A percentile compares a stretch with the other conserved stretches of the same genome.
Evolutionary conservation across 2,888 invertebrate genomes (phyloP).

Genomic region (Incurvaria masculella): DNA sequence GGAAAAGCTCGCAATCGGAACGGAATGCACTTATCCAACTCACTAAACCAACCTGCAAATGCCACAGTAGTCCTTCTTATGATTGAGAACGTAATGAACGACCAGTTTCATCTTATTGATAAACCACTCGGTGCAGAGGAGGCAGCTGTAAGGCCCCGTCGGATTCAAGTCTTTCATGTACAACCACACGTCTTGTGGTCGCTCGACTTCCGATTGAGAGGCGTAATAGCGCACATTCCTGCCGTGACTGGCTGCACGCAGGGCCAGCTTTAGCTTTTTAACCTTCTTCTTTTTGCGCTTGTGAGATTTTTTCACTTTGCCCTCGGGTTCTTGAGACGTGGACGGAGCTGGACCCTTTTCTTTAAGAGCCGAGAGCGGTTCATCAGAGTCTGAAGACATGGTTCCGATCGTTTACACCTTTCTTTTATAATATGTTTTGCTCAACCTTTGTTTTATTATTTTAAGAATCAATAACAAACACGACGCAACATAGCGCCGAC

Average conservation of each 20-base stretch:
- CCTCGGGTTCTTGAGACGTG: not conserved
- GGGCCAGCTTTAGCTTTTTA: constrained; percentile 18
- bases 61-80: constrained; percentile 49
- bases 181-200: constrained; percentile 46
- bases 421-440: too few species aligned
- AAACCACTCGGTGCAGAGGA: constrained; percentile 48
- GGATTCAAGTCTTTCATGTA: constrained; percentile 47
- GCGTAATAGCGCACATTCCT: constrained; percentile 2
- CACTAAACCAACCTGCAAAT: constrained; percentile 41
- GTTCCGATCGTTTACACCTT: not conserved
- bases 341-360: not conserved
- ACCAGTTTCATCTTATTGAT: constrained; percentile 44
- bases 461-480: too few species aligned
- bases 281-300: constrained; percentile 14
- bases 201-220: constrained; percentile 26
- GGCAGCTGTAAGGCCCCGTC: constrained; percentile 44
- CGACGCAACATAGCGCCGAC: too few species aligned
- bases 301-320: constrained; percentile 12
- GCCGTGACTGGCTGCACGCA: constrained; percentile 16
- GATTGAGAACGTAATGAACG: constrained; percentile 49
- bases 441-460: too few species aligned
- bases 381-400: not conserved
- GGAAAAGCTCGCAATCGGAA: too few species aligned
- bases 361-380: not conserved
- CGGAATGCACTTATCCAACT: too few species aligned